Percentiles rank a stretch among this genome's conserved stretches.
Evolutionary conservation across 2,888 invertebrate genomes (phyloP).

Genomic region (Daptonema setosum): DNA sequence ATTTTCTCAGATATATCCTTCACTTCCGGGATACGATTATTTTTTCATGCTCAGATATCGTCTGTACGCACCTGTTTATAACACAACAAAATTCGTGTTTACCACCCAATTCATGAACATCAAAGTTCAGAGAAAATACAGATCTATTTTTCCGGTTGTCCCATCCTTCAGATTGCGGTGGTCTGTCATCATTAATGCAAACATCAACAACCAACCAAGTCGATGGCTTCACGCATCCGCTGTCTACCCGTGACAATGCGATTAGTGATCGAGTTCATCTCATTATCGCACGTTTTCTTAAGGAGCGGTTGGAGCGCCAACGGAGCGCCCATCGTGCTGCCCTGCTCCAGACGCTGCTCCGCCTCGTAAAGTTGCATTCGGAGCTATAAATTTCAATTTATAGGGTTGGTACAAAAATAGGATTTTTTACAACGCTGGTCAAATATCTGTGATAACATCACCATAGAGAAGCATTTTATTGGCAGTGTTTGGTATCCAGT

Average conservation of each 20-base stretch:
- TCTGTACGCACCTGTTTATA: too few species aligned
- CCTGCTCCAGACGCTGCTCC: conserved; percentile 5
- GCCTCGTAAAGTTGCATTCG: conserved; percentile 7
- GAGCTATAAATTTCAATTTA: neutral
- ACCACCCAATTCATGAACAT: neutral
- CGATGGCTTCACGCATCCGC: conserved; percentile 63
- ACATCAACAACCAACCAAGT: conserved; percentile 44
- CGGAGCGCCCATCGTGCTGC: conserved; percentile 39
- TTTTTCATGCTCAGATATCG: too few species aligned
- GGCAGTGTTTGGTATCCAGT: too few species aligned
- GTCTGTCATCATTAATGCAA: neutral
- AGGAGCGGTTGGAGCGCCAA: conserved; percentile 68
- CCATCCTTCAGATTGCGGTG: neutral
- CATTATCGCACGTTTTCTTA: conserved; percentile 81
- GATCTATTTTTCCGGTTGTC: too few species aligned
- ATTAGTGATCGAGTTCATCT: conserved; percentile 37
- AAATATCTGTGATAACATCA: too few species aligned
- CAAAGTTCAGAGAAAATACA: too few species aligned
- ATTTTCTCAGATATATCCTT: too few species aligned
- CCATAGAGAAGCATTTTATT: too few species aligned
- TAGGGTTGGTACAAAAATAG: too few species aligned
- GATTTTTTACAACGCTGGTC: too few species aligned
- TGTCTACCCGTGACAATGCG: conserved; percentile 44
- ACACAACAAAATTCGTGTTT: too few species aligned
- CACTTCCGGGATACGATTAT: too few species aligned